Base-by-base conservation (phyloP, 2,888 invertebrate species). In the Chalcis sispes region DNA sequence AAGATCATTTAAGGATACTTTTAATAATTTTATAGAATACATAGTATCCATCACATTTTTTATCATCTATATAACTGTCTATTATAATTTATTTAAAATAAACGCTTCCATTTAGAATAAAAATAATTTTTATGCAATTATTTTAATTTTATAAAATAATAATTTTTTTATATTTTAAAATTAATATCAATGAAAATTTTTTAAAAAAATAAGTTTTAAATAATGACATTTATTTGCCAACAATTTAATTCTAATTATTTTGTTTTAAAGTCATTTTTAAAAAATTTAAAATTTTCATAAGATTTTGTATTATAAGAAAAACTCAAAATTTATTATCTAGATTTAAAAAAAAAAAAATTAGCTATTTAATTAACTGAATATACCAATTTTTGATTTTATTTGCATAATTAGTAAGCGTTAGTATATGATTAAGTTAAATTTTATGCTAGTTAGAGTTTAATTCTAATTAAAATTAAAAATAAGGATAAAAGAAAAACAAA, bases 301-400 rank as follows among this genome's bases (percentile, higher is more conserved):
- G 8, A 32, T n/a, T n/a, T n/a, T n/a, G n/a, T n/a, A n/a, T 5
- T 32, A 32, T 5, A 32, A 32, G 32, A 32, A 32, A 32, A 32
- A 32, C 8, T 4, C 18, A 50, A 20, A 50, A 7, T 50, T 4
- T 20, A 50, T 2, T 20, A 50, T 20, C 20, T 15, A 50, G 50
- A 20, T 20, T 50, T 18, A 50, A 20, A 50, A 2, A 20, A 50
- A 61, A 50, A 66, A 4, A 62, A 72, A 64, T 32, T 48, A 73
- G 29, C 27, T 46, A 66, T 32, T 40, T 20, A 69, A 69, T 73
- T 76, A 78, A 75, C 67, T 70, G 75, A 79, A 79, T 75, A 77
- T 79, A 79, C 72, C 64, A 76, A 78, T 78, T 75, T 79, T 81
- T 82, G 79, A 81, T 80, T 80, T 78, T 78, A 79, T 72, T 78